phyloP scores from a whole-genome alignment of 2,888 invertebrate genomes.

The Yponomeuta malinellus region DNA sequence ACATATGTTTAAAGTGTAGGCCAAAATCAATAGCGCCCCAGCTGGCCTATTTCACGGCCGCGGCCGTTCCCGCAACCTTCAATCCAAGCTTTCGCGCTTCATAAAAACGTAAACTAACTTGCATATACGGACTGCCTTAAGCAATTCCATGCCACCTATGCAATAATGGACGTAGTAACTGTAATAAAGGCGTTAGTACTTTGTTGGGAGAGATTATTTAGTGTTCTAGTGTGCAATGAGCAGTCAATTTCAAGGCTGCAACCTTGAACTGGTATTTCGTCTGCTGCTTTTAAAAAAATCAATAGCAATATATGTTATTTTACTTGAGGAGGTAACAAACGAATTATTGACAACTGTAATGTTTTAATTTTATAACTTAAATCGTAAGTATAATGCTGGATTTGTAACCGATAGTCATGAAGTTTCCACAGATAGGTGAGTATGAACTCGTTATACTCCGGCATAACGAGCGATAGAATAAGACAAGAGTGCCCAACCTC shows the following conservation, averaged over 20 bases:
- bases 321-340: too few relatives aligned
- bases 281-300: background rate
- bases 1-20: background rate
- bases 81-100: background rate
- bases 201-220: background rate
- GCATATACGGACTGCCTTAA: too few relatives aligned
- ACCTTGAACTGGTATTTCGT: conserved; percentile 19
- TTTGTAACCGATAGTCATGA: too few relatives aligned
- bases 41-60: conserved; percentile 8
- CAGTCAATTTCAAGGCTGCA: conserved; percentile 7
- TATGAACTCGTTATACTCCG: too few relatives aligned
- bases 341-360: too few relatives aligned
- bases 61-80: conserved; percentile 6
- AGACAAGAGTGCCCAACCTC: too few relatives aligned
- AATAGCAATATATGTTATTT: background rate
- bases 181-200: background rate
- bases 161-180: too few relatives aligned
- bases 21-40: conserved; percentile 4
- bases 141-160: too few relatives aligned
- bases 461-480: too few relatives aligned
- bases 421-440: too few relatives aligned
- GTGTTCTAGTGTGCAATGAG: background rate
- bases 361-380: too few relatives aligned
- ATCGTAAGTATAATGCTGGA: too few relatives aligned
- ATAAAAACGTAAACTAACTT: background rate